Evolutionary conservation across 2,797 vertebrate genomes (phyloP).

Genomic region (Mergus octosetaceus): DNA sequence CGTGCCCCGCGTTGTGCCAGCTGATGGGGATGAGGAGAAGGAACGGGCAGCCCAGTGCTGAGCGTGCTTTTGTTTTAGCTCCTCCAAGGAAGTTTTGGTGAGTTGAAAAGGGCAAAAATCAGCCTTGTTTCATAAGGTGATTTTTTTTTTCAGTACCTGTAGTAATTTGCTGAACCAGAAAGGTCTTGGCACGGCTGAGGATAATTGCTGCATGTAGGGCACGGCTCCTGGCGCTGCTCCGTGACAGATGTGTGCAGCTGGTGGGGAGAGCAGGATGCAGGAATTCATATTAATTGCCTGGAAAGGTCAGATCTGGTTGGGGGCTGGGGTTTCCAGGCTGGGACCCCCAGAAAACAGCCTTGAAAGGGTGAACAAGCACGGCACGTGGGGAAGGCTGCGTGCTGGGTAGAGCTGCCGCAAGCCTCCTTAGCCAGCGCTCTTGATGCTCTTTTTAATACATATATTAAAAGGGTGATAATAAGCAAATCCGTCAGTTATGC

Average conservation of each 20-base stretch:
- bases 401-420: background rate
- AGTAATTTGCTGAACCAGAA: background rate
- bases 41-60: background rate
- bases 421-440: background rate
- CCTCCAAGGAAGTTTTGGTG: background rate
- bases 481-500: constrained; percentile 68
- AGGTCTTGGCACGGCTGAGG: background rate
- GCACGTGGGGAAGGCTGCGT: background rate
- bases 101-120: background rate
- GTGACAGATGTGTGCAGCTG: background rate
- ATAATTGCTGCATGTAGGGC: rapidly evolving
- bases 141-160: background rate
- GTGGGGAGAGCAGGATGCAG: rapidly evolving
- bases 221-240: background rate
- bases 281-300: background rate
- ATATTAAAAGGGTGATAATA: constrained; percentile 72
- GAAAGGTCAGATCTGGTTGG: background rate
- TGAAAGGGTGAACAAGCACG: background rate
- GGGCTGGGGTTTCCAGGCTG: background rate
- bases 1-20: rapidly evolving
- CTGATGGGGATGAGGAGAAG: background rate
- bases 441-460: constrained; percentile 60
- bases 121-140: background rate
- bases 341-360: background rate
- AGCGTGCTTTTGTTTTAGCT: background rate